Evolutionary conservation across 1,140 invertebrate genomes (phyloP).

Genomic region (Drosophila ohnishii): DNA sequence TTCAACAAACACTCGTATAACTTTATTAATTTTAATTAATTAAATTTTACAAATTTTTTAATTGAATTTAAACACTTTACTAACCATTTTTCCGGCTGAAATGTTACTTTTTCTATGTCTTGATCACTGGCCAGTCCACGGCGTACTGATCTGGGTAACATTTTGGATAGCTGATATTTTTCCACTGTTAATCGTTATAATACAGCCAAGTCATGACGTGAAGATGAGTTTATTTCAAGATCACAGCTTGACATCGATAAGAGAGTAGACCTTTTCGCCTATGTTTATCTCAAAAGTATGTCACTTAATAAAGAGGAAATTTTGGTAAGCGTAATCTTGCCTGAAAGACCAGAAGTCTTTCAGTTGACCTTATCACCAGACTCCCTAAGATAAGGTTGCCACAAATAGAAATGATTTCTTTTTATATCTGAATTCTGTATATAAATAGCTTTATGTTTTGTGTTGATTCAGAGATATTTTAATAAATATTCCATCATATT

Average conservation of each 20-base stretch:
- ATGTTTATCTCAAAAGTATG: background rate
- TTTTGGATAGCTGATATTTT: background rate
- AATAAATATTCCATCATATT: background rate
- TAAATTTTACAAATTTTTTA: no score
- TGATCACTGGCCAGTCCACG: background rate
- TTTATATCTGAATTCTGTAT: background rate
- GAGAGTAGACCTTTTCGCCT: background rate
- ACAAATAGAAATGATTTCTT: background rate
- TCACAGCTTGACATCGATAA: conserved; percentile 6
- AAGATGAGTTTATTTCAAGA: background rate
- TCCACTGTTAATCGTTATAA: background rate
- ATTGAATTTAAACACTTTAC: background rate
- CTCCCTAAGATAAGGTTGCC: background rate
- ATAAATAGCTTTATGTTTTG: background rate
- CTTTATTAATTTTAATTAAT: background rate
- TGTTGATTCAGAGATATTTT: background rate
- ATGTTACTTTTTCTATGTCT: background rate
- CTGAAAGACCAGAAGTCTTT: background rate
- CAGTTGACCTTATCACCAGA: background rate
- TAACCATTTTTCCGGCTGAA: background rate
- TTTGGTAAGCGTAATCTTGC: background rate
- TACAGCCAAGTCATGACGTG: background rate
- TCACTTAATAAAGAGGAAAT: background rate
- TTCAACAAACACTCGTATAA: background rate
- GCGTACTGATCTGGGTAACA: background rate